Evolutionary conservation across 2,113 vertebrate species (phyloP).

Genomic region (Cyanoramphus novaezelandiae): DNA sequence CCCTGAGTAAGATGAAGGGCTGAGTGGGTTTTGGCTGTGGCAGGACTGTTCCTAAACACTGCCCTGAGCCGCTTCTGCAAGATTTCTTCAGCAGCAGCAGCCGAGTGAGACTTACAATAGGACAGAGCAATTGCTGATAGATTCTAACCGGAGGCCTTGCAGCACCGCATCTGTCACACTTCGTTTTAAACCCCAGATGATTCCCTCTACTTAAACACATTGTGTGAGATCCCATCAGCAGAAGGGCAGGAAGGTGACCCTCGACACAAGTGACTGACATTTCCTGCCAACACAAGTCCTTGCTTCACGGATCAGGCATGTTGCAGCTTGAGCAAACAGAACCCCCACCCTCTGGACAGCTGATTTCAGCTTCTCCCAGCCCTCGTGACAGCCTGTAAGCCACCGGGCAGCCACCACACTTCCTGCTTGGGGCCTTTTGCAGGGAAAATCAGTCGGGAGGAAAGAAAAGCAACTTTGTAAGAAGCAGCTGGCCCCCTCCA

Average conservation of each 20-base stretch:
- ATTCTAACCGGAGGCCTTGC: not conserved
- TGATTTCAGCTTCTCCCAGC: not conserved
- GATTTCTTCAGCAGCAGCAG: fast-evolving
- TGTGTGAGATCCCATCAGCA: not conserved
- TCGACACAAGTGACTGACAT: fast-evolving
- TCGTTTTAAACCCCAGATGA: not conserved
- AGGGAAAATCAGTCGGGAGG: not conserved
- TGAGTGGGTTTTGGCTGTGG: not conserved
- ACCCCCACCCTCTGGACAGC: not conserved
- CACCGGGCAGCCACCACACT: not conserved
- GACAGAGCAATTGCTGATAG: not conserved
- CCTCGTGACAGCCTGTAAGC: not conserved
- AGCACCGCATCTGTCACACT: not conserved
- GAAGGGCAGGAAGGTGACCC: not conserved
- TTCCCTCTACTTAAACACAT: not conserved
- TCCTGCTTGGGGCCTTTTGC: fast-evolving
- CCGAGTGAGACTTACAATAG: not conserved
- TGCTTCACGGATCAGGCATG: not conserved
- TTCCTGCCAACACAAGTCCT: not conserved
- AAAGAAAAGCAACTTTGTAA: not conserved
- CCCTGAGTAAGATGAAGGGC: too few relatives aligned
- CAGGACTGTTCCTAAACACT: too few relatives aligned
- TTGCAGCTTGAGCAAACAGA: fast-evolving
- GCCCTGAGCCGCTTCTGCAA: not conserved
- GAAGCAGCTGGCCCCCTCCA: not conserved